Evolutionary conservation across 2,797 vertebrate species (phyloP).

Genomic region (Megalops cyprinoides): DNA sequence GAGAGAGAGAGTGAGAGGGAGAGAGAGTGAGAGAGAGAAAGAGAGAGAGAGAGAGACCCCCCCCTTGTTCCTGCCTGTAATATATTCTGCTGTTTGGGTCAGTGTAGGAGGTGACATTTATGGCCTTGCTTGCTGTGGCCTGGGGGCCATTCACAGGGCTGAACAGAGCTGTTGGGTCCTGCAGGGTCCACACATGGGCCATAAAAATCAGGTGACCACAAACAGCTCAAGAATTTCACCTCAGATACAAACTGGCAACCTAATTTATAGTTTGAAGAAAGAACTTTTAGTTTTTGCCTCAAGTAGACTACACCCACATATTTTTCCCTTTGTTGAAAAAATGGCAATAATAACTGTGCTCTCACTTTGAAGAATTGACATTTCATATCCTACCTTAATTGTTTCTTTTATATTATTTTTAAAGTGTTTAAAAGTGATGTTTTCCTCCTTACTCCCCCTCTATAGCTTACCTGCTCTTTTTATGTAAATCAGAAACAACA

Average conservation of each 20-base stretch:
- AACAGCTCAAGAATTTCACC: slow-evolving; percentile 60
- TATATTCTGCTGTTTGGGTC: slow-evolving; percentile 69
- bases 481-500: background rate
- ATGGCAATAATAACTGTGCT: too few relatives aligned
- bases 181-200: slow-evolving; percentile 73
- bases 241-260: slow-evolving; percentile 57
- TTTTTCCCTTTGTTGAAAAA: background rate
- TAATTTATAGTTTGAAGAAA: slow-evolving; percentile 53
- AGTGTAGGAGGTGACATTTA: slow-evolving; percentile 76
- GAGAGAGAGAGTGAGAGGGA: slow-evolving; percentile 31
- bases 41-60: background rate
- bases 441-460: too few relatives aligned
- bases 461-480: too few relatives aligned
- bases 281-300: slow-evolving; percentile 41
- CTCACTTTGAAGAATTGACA: too few relatives aligned
- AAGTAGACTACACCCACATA: background rate
- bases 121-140: slow-evolving; percentile 52
- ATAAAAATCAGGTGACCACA: slow-evolving; percentile 65
- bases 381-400: too few relatives aligned
- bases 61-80: slow-evolving; percentile 40
- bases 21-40: slow-evolving; percentile 41
- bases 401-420: too few relatives aligned
- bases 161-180: slow-evolving; percentile 71
- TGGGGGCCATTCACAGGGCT: slow-evolving; percentile 69
- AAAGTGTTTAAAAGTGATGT: too few relatives aligned